Base-by-base conservation (phyloP, 2,113 vertebrate species). In the Orientallactaga bullata region DNA sequence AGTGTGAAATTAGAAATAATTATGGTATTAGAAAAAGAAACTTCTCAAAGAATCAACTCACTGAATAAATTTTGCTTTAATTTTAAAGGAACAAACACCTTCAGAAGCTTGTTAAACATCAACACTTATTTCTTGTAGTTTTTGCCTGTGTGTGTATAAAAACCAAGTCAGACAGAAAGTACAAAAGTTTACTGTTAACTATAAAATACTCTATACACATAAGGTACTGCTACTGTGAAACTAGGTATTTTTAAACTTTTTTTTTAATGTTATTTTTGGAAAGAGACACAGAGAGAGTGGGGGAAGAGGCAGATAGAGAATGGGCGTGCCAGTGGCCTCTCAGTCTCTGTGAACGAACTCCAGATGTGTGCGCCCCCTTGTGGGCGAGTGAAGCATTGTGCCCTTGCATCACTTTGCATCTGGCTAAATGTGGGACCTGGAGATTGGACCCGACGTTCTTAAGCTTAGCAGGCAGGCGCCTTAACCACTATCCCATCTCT, bases 31-130 rank as follows among this genome's bases (percentile, higher is more conserved):
- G 32, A 88, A 90, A 87, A 24, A 84, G 37, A 39, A 55, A 12
- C 5, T 95, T 26, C 37, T 77, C 16, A 94, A 89, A 77, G 32
- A 79, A 89, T 85, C 93, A 21, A 35, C 92, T 96, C 3, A 32
- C 28, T 30, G 16, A 32, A 18, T 85, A 93, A 69, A 65, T 86
- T 66, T 86, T 89, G 11, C 30, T 94, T 94, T 94, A 82, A 85
- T 66, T 92, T 85, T 58, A 93, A 94, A 88, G 42, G 21, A 91
- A 93, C 93, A 92, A 79, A 96, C 15, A 47, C 66, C 92, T 0
- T 0, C 32, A 61, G 51, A 69, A 85, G 72, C 16, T 10, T 20
- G 61, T 89, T 51, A 92, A 89, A 1, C 82, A 42, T 88, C 60
- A 79, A 63, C 39, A 69, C 63, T 63, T 83, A 17, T 60, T 37